These are phyloP conservation scores for Periophthalmodon schlosseri DNA, from an alignment of 2,113 vertebrate species.

Conservation along the genomic window DNA sequence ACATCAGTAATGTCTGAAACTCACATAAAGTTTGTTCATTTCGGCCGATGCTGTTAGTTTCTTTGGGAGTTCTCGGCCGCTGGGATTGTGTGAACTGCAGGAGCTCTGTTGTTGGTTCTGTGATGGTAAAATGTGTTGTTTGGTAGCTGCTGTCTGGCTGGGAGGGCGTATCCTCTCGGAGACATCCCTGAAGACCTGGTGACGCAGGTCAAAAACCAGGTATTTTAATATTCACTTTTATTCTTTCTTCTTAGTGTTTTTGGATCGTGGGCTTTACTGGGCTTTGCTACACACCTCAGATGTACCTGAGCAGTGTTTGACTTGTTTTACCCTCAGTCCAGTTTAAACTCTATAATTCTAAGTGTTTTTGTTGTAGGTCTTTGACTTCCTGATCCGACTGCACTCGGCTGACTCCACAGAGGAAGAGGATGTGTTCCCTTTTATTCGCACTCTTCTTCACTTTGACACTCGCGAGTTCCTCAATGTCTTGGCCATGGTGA, in stretches of 20 bases:
- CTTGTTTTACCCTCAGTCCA: not conserved
- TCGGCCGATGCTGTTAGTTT: too few species aligned
- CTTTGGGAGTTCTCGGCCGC: too few species aligned
- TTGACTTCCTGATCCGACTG: slow-evolving; percentile 96
- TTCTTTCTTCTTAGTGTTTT: not conserved
- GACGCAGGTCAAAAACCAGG: slow-evolving; percentile 96
- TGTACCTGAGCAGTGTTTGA: not conserved
- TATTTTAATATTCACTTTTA: slow-evolving; percentile 43
- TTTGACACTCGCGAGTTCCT: slow-evolving; percentile 97
- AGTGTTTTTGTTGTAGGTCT: slow-evolving; percentile 79
- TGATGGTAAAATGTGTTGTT: not conserved
- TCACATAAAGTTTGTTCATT: too few species aligned
- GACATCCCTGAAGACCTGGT: slow-evolving; percentile 96
- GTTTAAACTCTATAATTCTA: not conserved
- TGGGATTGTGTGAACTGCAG: too few species aligned
- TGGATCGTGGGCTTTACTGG: not conserved
- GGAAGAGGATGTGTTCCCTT: slow-evolving; percentile 93
- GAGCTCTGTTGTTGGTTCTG: not conserved
- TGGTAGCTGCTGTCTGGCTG: slow-evolving; percentile 80
- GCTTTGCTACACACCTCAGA: not conserved
- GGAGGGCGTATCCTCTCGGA: slow-evolving; percentile 92
- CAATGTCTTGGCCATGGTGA: slow-evolving; percentile 96
- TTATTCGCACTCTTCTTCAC: slow-evolving; percentile 89
- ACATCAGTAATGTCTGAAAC: too few species aligned
- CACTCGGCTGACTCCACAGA: slow-evolving; percentile 83